Evolutionary conservation across 2,888 invertebrate species (phyloP).

Genomic region (Myathropa florea): DNA sequence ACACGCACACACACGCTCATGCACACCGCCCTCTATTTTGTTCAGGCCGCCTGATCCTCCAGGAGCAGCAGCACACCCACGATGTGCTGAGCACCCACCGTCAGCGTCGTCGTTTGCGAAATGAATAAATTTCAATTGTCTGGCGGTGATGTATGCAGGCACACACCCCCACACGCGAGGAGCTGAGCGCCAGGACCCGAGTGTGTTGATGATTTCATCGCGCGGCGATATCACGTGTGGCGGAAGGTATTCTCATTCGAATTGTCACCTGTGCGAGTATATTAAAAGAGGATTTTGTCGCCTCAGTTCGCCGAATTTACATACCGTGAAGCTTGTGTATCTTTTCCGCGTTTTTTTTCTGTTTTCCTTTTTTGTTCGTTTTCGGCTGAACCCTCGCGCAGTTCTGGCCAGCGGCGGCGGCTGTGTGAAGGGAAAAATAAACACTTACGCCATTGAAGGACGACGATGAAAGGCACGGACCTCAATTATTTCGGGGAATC

Average conservation of each 20-base stretch:
- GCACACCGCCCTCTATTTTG: neutral
- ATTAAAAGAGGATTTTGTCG: slow-evolving; percentile 70
- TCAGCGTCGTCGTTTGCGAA: slow-evolving; percentile 43
- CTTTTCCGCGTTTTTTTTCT: neutral
- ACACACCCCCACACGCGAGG: slow-evolving; percentile 7
- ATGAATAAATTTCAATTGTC: slow-evolving; percentile 70
- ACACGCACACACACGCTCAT: neutral
- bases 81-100: neutral
- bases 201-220: slow-evolving; percentile 29
- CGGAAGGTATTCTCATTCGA: slow-evolving; percentile 53
- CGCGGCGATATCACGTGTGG: slow-evolving; percentile 39
- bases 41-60: slow-evolving; percentile 7
- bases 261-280: slow-evolving; percentile 68
- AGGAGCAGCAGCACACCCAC: slow-evolving; percentile 15
- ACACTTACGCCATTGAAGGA: slow-evolving; percentile 40
- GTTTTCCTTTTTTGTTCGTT: neutral
- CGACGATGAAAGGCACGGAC: slow-evolving; percentile 59
- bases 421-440: slow-evolving; percentile 19
- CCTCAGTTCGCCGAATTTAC: slow-evolving; percentile 65
- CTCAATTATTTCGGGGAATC: slow-evolving; percentile 52
- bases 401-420: slow-evolving; percentile 11
- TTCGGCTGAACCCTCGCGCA: slow-evolving; percentile 35
- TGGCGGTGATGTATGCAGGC: slow-evolving; percentile 52
- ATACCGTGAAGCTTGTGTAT: slow-evolving; percentile 56
- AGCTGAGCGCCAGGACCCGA: slow-evolving; percentile 3